phyloP scores from a whole-genome alignment of 2,888 invertebrate species.

The Chironomus tentans region DNA sequence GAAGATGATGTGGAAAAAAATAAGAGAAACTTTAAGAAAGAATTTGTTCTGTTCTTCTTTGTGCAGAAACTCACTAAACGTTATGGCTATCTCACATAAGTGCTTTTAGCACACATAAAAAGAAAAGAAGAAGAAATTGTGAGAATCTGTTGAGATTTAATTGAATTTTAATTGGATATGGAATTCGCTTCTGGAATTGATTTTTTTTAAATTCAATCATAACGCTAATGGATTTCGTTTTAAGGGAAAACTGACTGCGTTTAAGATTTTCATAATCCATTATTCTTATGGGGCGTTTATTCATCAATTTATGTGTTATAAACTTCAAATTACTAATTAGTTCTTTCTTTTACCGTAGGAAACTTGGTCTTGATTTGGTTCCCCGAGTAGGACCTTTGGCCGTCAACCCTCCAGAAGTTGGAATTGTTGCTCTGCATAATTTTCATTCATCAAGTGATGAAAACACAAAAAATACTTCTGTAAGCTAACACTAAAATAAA shows the following conservation, averaged over 20 bases:
- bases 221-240: conserved; percentile 21
- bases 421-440: conserved; percentile 79
- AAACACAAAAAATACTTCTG: conserved; percentile 57
- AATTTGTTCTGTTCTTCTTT: background rate
- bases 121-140: background rate
- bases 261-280: background rate
- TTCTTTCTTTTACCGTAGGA: conserved; percentile 49
- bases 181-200: conserved; percentile 22
- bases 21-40: background rate
- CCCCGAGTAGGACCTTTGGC: conserved; percentile 83
- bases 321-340: background rate
- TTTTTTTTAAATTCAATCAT: conserved; percentile 28
- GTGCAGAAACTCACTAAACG: background rate
- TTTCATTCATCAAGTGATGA: conserved; percentile 69
- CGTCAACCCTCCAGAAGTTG: conserved; percentile 82
- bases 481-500: conserved; percentile 43
- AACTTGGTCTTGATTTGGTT: conserved; percentile 83
- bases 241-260: background rate
- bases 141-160: conserved; percentile 1
- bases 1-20: background rate
- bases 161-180: conserved; percentile 29
- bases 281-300: background rate
- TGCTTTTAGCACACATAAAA: background rate
- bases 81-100: background rate
- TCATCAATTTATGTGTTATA: background rate